Percentiles rank a stretch among this genome's conserved stretches.
These are phyloP conservation scores for Caenorhabditis elegans DNA, from an alignment of 1,140 invertebrate genomes.

Conservation along the genomic window DNA sequence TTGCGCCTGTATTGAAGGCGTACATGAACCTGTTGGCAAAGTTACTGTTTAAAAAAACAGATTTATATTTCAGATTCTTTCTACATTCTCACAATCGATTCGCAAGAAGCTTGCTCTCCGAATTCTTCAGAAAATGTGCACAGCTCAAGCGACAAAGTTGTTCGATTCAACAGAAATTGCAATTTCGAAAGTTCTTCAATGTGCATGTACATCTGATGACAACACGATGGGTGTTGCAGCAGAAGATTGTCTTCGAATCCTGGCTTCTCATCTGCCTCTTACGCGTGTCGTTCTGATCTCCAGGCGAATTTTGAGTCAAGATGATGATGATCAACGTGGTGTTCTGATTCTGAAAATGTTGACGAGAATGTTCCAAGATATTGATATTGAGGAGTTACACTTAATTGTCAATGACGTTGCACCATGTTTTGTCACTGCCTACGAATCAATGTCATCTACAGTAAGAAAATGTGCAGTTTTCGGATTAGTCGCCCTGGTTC, in stretches of 20 bases:
- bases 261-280: neutral
- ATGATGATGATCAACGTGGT: neutral
- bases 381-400: neutral
- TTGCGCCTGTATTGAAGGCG: no score
- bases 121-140: slow-evolving; percentile 17
- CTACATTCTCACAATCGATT: neutral
- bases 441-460: neutral
- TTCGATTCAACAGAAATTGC: neutral
- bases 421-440: neutral
- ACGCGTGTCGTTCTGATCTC: neutral
- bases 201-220: neutral
- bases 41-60: no score
- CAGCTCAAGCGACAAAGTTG: neutral
- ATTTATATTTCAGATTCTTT: neutral
- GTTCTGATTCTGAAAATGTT: slow-evolving; percentile 7
- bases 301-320: neutral
- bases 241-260: neutral
- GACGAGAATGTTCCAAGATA: slow-evolving; percentile 1
- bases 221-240: neutral
- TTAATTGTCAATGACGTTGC: slow-evolving; percentile 6
- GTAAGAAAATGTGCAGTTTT: neutral
- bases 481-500: neutral
- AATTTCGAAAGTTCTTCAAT: slow-evolving; percentile 12
- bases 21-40: no score
- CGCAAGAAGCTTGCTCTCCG: slow-evolving; percentile 4